Evolutionary conservation across 2,888 invertebrate species (phyloP), one percentile per base, ranked within the genome.

Genomic region (Psococerastis gibbosa): DNA sequence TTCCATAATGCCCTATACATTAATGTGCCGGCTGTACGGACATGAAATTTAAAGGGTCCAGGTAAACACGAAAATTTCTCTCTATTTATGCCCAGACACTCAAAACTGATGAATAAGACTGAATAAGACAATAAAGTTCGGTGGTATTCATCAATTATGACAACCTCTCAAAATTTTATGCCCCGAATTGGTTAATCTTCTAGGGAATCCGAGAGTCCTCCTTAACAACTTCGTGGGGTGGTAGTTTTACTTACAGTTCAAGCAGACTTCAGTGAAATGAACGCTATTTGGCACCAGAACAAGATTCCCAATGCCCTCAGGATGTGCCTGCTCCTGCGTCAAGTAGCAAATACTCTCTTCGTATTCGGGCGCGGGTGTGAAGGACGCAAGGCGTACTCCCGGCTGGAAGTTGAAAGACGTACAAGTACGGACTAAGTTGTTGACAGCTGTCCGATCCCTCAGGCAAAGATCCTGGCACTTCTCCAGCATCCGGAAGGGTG

Each of bases 341-440:
- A 89, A 61, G 58, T 83, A 87, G 56, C 88, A 88, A 13, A 80
- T 79, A 9, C 85, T 85, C 56, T 88, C 87, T 56, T 88, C 88
- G 56, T 82, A 87, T 55, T 85, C 85, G 1, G 83, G 77, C 49
- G 75, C 73, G 5, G 78, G 78, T 50, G 79, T 82, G 54, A 79
- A 85, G 0, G 81, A 80, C 23, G 83, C 79, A 50, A 84, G 82
- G 32, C 85, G 69, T 50, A 80, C 80, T 45, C 88, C 89, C 0
- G 88, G 87, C 61, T 85, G 83, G 57, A 88, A 89, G 62, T 89
- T 88, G 52, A 89, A 87, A 35, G 87, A 88, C 48, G 80, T 77
- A 60, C 88, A 89, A 2, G 81, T 75, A 50, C 85, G 70, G 16
- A 85, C 84, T 38, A 87, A 69, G 59, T 85, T 84, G 58, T 81